Conservation (phyloP, 2,797 vertebrate genomes). For the Alca torda region DNA sequence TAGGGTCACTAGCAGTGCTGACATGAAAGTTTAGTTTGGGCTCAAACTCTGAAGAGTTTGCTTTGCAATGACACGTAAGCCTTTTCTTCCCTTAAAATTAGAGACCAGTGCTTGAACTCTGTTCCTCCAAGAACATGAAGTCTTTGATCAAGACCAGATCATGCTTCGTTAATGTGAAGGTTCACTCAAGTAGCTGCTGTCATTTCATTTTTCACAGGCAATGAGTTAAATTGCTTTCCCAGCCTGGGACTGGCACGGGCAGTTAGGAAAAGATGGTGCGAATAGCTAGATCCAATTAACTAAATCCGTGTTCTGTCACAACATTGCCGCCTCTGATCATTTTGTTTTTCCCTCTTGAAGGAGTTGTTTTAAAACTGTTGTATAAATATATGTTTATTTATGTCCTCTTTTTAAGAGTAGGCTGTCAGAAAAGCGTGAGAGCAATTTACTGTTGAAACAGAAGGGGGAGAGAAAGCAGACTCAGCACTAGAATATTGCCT, state of each 20-base stretch:
- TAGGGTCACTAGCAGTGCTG: neutral
- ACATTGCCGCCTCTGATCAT: neutral
- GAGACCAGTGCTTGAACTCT: conserved; percentile 29
- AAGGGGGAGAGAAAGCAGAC: neutral
- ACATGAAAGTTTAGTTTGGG: neutral
- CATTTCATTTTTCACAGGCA: conserved; percentile 54
- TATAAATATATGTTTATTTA: neutral
- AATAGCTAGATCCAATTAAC: conserved; percentile 47
- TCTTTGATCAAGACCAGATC: conserved; percentile 54
- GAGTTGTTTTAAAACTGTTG: neutral
- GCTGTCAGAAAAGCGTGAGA: neutral
- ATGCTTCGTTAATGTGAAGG: conserved; percentile 9
- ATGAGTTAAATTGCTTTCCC: conserved; percentile 24
- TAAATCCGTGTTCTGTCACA: conserved; percentile 7
- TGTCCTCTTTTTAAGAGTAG: neutral
- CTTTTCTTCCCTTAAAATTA: neutral
- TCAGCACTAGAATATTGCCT: neutral
- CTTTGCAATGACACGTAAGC: neutral
- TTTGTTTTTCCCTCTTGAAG: neutral
- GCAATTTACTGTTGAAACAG: neutral
- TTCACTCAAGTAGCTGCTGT: conserved; percentile 31
- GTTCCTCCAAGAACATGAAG: neutral
- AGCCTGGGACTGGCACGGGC: neutral
- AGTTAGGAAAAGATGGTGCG: neutral
- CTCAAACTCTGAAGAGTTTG: neutral